phyloP scores from a whole-genome alignment of 1,140 invertebrate genomes.

The Brachionus manjavacas region DNA sequence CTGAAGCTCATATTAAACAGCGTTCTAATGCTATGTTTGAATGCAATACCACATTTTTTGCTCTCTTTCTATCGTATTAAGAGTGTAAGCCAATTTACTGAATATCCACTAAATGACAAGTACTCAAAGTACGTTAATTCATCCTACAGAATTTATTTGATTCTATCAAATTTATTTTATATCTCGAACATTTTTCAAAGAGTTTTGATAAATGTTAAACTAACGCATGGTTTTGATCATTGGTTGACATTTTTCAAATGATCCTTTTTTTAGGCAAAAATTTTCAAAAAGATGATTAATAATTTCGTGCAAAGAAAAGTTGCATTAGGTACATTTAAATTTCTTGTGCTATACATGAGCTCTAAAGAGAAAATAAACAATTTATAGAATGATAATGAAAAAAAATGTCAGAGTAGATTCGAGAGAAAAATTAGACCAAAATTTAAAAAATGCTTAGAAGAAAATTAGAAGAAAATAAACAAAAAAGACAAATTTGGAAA shows the following conservation, averaged over 20 bases:
- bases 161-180: neutral
- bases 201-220: neutral
- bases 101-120: neutral
- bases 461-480: too few relatives aligned
- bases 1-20: neutral
- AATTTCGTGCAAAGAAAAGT: too few relatives aligned
- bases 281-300: too few relatives aligned
- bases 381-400: too few relatives aligned
- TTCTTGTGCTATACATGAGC: too few relatives aligned
- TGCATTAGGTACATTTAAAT: too few relatives aligned
- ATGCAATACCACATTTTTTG: neutral
- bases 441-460: too few relatives aligned
- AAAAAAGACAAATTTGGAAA: too few relatives aligned
- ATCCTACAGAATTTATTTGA: neutral
- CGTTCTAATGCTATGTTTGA: neutral
- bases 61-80: neutral
- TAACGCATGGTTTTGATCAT: neutral
- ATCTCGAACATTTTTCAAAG: neutral
- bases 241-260: neutral
- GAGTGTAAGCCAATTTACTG: neutral
- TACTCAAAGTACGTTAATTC: neutral
- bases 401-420: too few relatives aligned
- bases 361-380: too few relatives aligned
- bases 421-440: too few relatives aligned
- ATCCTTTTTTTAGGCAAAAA: too few relatives aligned